Evolutionary conservation across 2,888 invertebrate genomes (phyloP), one percentile per base, ranked within the genome.

Genomic region (Pherbina coryleti): DNA sequence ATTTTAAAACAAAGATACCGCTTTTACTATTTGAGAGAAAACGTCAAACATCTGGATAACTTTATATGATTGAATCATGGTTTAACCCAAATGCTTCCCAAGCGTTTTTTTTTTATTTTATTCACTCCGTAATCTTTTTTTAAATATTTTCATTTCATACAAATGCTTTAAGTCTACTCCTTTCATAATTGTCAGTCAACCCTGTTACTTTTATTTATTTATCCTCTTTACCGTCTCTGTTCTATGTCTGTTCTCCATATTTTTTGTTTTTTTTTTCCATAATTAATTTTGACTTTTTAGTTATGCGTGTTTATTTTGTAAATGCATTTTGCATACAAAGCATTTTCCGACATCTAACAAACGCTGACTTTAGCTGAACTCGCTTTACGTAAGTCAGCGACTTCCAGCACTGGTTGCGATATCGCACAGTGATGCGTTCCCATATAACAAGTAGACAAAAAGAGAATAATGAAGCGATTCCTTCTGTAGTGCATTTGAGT

Each of bases 261-360:
- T n/a, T 2, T 11, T n/a, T 69, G 49, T 0, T 51, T 69, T 49
- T 69, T 69, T 28, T 71, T 53, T 22, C n/a, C 31, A 19, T 55
- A 9, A 49, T 49, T 49, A 44, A 19, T 55, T 17, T 49, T 19
- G 28, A 25, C 5, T 22, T 49, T 53, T 14, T 37, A 25, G 55
- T 7, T 5, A 31, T 62, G 73, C 37, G 67, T 75, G 19, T 67
- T 75, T 67, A 25, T 60, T 67, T 22, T 31, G n/a, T 67, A 75
- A 75, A 75, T 75, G 75, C 75, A 67, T 37, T 75, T 67, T 75
- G 75, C 66, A 67, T 67, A 67, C 75, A n/a, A 75, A 67, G 67
- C 49, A 49, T 53, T 55, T 75, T 28, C 9, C 22, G 4, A 44
- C 14, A 5, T 22, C 14, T 66, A 17, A 9, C 28, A 34, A 75